Evolutionary conservation across 53 echinoderm and acorn worm species (phyloP).

Genomic region (Arbacia lixula): DNA sequence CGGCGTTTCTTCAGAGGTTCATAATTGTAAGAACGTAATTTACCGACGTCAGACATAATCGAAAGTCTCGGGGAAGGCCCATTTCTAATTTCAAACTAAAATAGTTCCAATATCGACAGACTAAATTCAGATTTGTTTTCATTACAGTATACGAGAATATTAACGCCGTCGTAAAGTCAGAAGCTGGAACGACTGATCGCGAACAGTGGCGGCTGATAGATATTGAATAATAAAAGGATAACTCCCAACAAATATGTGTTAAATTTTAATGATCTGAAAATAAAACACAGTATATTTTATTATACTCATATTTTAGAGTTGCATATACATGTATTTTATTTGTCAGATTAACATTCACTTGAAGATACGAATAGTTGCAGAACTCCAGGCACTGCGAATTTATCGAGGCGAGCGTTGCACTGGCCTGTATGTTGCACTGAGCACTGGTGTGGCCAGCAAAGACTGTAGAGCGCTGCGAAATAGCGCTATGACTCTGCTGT

Average conservation of each 20-base stretch:
- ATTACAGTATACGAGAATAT: no score
- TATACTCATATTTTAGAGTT: neutral
- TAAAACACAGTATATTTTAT: neutral
- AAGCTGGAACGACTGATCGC: neutral
- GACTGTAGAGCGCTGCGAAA: no score
- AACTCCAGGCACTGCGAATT: neutral
- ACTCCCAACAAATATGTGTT: neutral
- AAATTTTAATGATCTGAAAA: neutral
- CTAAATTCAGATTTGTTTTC: no score
- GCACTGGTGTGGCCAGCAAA: no score
- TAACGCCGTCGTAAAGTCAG: neutral
- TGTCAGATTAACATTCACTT: neutral
- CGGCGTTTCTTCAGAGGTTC: neutral
- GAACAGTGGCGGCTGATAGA: neutral
- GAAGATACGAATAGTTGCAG: neutral
- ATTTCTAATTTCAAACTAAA: neutral
- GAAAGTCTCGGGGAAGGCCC: neutral
- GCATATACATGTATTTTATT: neutral
- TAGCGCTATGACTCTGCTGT: no score
- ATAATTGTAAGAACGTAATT: neutral
- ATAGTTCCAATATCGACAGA: neutral
- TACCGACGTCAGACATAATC: neutral
- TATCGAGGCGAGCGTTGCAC: no score
- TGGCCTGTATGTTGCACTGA: neutral
- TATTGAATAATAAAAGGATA: neutral